Base-by-base conservation (phyloP, 2,888 invertebrate genomes). In the Crossocerus cetratus region DNA sequence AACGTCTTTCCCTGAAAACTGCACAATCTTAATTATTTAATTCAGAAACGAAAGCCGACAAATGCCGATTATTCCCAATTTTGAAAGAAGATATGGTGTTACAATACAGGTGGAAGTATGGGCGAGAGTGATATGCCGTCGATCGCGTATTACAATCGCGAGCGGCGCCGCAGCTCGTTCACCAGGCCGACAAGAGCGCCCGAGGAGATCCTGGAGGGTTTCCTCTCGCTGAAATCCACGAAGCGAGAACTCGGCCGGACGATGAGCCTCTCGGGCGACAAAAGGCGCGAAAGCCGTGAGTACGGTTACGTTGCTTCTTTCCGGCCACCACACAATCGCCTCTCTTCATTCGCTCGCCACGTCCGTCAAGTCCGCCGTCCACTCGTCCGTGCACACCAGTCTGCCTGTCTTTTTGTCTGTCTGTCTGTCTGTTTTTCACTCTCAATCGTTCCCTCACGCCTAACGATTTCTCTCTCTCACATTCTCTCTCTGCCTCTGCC, bases 181-280 rank as follows among this genome's bases (percentile, higher is more conserved):
- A 95, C 95, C 55, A 93, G 96, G 54, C 91, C 92, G 78, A 86
- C 92, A 78, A 94, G 96, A 83, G 96, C 96, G 91, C 96, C 96
- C 0, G 96, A 96, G 89, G 96, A 96, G 91, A 95, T 96, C 84
- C 66, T 87, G 1, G 87, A 87, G 44, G 85, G 83, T 16, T 90
- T 96, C 77, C 95, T 95, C 83, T 95, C 94, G 32, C 91, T 96
- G 82, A 96, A 96, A 87, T 82, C 85, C 13, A 94, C 95, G 69
- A 96, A 96, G 77, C 95, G 95, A 87, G 96, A 96, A 88, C 92
- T 96, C 56, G 96, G 95, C 65, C 93, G 96, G 70, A 95, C 96
- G 65, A 95, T 96, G 93, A 96, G 96, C 86, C 92, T 96, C 81
- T 93, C 95, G 63, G 93, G 93, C 67, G 91, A 91, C 59, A 91